Evolutionary conservation across 2,113 vertebrate genomes (phyloP), one percentile per base, ranked within the genome.

Genomic region (Falcunculus frontatus): DNA sequence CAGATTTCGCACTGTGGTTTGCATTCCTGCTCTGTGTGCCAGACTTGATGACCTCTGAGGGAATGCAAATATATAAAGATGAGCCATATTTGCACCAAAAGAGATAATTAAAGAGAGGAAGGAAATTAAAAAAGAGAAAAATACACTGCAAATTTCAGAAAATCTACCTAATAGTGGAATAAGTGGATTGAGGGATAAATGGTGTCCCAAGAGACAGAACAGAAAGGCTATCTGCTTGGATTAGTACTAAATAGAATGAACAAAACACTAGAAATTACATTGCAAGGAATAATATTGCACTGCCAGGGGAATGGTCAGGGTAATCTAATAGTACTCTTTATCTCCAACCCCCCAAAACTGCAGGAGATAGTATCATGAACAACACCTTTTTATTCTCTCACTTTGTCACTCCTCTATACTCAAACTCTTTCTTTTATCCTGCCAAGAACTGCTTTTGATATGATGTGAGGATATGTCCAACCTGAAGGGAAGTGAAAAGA

Each of bases 211-310:
- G 95, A 95, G 96, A 95, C 41, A 84, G 17, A 95, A 90, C 95
- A 96, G 96, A 97, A 93, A 96, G 80, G 92, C 94, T 96, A 92
- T 95, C 94, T 97, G 96, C 92, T 95, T 92, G 89, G 87, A 95
- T 96, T 96, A 91, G 65, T 94, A 91, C 87, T 94, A 95, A 95
- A 95, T 89, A 49, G 96, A 92, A 96, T 72, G 91, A 92, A 81
- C 83, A 95, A 95, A 95, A 91, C 93, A 92, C 95, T 96, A 95
- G 86, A 96, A 97, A 96, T 95, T 93, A 63, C 76, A 95, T 84
- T 94, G 89, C 80, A 95, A 91, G 62, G 70, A 95, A 96, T 78
- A 95, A 96, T 95, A 91, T 87, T 95, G 56, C 81, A 87, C 76
- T 95, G 89, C 69, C 73, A 81, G 37, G 77, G 85, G 84, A 92